Base-by-base conservation (phyloP, 2,113 vertebrate species). In the Ascaphus truei region DNA sequence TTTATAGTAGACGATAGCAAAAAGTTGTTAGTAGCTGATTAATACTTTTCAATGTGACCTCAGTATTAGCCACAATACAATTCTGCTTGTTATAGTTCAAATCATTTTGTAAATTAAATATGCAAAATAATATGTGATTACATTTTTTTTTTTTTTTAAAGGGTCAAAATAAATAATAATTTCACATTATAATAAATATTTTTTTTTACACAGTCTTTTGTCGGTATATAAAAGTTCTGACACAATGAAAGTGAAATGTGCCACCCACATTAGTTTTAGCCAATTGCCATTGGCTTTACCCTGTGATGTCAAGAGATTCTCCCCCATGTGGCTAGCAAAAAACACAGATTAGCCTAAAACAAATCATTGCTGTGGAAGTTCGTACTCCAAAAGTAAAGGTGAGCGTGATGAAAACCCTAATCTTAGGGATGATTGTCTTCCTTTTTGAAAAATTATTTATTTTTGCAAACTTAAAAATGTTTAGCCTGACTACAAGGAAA, bases 361-460 rank as follows among this genome's bases (percentile, higher is more conserved):
- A 68, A 50, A 58, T 25, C 56, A 30, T 34, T 29, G 51, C 23
- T 60, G 31, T 37, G 13, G 25, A 51, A 29, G 4, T 25, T 22
- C 39, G 22, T 45, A 33, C 25, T 50, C 8, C 22, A 26, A 20
- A 23, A 9, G 43, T 51, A 47, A 65, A 69, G 66, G 65, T 69
- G 56, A 51, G 43, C 66, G 78, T 23, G 61, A 90, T 90, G 87
- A 88, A 86, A 76, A 86, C 81, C 55, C 45, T 77, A 0, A 85
- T 95, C 87, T 79, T 91, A 62, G 89, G 94, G 75, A 85, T 84
- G 25, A 74, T 88, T 60, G 88, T 90, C 1, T 84, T 93, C 31
- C 79, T 94, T 58, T 80, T 94, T 73, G 91, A 93, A 80, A 96
- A 93, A 74, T 67, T 96, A 51, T 82, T 92, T 6, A 73, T 95